phyloP scores from a whole-genome alignment of 2,113 vertebrate species.

The Gambusia affinis region DNA sequence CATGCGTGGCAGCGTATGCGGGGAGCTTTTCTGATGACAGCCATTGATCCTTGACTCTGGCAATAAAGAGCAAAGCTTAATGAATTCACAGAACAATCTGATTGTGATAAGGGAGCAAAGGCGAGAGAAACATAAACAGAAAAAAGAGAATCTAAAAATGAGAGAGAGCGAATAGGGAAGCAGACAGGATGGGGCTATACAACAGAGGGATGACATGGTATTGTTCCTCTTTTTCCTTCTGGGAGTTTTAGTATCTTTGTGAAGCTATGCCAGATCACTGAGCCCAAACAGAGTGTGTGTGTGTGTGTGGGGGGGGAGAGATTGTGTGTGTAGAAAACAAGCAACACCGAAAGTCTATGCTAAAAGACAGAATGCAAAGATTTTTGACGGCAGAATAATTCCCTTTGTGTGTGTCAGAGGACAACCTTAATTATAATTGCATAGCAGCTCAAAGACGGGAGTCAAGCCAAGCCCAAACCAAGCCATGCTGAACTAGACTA shows the following conservation, averaged over 20 bases:
- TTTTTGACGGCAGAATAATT: constrained; percentile 54
- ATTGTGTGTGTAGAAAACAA: constrained; percentile 33
- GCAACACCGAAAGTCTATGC: constrained; percentile 27
- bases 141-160: constrained; percentile 39
- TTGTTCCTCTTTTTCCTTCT: constrained; percentile 69
- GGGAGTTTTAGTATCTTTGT: constrained; percentile 70
- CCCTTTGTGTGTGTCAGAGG: constrained; percentile 64
- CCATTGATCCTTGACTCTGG: constrained; percentile 70
- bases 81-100: constrained; percentile 73
- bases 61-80: constrained; percentile 64
- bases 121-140: constrained; percentile 34
- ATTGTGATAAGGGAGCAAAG: constrained; percentile 59
- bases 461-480: constrained; percentile 59
- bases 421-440: constrained; percentile 76
- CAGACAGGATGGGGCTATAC: constrained; percentile 67
- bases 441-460: constrained; percentile 69
- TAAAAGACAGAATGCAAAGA: constrained; percentile 54
- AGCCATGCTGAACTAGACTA: constrained; percentile 77
- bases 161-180: constrained; percentile 21
- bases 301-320: constrained; percentile 49
- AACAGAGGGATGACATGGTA: constrained; percentile 72
- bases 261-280: constrained; percentile 71
- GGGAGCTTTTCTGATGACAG: constrained; percentile 60
- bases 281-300: constrained; percentile 56
- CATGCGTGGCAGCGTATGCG: constrained; percentile 56